phyloP scores from a whole-genome alignment of 2,888 invertebrate genomes.

The Sarcophaga carnaria region DNA sequence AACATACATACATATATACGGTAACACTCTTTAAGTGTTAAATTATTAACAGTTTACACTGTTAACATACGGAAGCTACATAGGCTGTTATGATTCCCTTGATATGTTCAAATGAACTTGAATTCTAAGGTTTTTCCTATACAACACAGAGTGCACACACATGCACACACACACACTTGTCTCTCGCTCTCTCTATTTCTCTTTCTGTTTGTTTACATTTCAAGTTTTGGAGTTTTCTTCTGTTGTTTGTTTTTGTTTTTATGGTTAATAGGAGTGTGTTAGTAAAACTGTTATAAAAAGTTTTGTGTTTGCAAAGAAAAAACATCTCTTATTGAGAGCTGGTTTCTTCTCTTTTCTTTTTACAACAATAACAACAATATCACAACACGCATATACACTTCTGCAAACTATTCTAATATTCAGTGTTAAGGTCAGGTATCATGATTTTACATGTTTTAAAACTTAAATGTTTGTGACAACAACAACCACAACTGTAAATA shows the following conservation, averaged over 20 bases:
- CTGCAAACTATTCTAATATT: constrained; percentile 63
- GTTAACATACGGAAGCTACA: neutral
- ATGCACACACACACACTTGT: neutral
- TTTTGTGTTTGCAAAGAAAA: neutral
- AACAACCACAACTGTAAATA: neutral
- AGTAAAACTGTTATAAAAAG: constrained; percentile 59
- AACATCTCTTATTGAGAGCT: constrained; percentile 8
- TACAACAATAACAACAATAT: neutral
- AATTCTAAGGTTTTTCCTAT: constrained; percentile 64
- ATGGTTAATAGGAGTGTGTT: constrained; percentile 36
- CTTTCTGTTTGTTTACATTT: too few relatives aligned
- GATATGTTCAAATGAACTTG: constrained; percentile 77
- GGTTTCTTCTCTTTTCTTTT: neutral
- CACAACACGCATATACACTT: too few relatives aligned
- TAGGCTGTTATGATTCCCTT: constrained; percentile 55
- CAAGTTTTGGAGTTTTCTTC: constrained; percentile 3
- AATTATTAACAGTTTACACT: neutral
- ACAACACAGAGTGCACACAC: neutral
- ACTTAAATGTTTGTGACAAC: neutral
- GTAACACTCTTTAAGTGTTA: neutral
- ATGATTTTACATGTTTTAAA: constrained; percentile 43
- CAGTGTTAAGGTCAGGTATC: constrained; percentile 78
- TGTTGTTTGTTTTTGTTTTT: constrained; percentile 7
- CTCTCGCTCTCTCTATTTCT: too few relatives aligned
- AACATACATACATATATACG: neutral